These are phyloP conservation scores for Cyphomyrus plagiostoma DNA, from an alignment of 2,113 vertebrate species.

Conservation along the genomic window DNA sequence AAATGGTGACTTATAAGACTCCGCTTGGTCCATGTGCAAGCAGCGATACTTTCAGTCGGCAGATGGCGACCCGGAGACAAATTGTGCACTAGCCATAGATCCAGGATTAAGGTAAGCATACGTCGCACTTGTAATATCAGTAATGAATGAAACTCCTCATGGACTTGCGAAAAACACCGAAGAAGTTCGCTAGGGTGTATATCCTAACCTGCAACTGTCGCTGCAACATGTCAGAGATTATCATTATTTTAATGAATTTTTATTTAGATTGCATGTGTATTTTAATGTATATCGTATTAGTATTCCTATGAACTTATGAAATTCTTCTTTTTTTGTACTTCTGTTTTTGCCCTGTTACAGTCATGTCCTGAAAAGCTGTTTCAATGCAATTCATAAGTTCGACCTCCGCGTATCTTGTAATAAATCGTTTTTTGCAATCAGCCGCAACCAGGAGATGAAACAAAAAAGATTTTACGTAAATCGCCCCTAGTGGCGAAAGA, in stretches of 20 bases:
- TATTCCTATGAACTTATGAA: not conserved
- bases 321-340: not conserved
- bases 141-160: not conserved
- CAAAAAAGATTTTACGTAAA: not conserved
- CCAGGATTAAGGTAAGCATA: not conserved
- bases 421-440: not conserved
- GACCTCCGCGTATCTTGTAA: not conserved
- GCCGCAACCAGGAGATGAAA: not conserved
- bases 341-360: not conserved
- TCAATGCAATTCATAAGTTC: not conserved
- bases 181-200: not conserved
- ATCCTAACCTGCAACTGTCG: not conserved
- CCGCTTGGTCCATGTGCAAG: not conserved
- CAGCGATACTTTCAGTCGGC: not conserved
- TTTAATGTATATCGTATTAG: not conserved
- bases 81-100: not conserved
- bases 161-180: not conserved
- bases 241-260: not conserved
- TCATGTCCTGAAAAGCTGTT: not conserved
- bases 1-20: not conserved
- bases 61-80: not conserved
- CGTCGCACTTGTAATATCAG: not conserved
- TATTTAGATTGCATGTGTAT: not conserved
- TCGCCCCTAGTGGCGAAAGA: slow-evolving; percentile 12
- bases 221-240: not conserved